Conservation (phyloP, 64 coral and sea anemone species). For the Pocillopora verrucosa region DNA sequence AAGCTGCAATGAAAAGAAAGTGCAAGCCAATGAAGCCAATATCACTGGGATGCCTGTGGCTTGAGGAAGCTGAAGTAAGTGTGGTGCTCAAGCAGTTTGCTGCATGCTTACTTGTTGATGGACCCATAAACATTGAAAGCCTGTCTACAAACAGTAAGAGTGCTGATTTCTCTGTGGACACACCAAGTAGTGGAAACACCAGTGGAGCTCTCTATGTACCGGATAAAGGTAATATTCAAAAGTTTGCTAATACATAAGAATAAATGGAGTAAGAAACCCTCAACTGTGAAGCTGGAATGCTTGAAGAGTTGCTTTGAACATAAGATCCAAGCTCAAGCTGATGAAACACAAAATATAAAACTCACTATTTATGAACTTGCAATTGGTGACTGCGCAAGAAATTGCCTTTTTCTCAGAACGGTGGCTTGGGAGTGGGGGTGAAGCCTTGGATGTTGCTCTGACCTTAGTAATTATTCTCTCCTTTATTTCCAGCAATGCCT, state of each 20-base stretch:
- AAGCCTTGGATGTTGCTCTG: not conserved
- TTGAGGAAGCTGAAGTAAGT: conserved; percentile 41
- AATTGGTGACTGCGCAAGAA: too few species aligned
- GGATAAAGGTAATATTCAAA: conserved; percentile 69
- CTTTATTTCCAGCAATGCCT: conserved; percentile 68
- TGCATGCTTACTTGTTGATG: conserved; percentile 71
- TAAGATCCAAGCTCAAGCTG: too few species aligned
- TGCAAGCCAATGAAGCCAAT: conserved; percentile 91
- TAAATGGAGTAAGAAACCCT: too few species aligned
- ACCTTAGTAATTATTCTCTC: not conserved
- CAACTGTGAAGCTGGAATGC: too few species aligned
- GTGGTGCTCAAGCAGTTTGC: conserved; percentile 69
- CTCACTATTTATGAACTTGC: too few species aligned
- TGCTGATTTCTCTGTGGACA: conserved; percentile 16
- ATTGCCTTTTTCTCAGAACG: too few species aligned
- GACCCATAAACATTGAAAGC: conserved; percentile 19
- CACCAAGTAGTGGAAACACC: not conserved
- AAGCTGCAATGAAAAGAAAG: conserved; percentile 88
- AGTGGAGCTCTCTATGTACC: conserved; percentile 81
- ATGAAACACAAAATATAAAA: too few species aligned
- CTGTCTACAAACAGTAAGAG: not conserved
- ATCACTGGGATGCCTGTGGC: conserved; percentile 82
- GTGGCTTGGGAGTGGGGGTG: too few species aligned
- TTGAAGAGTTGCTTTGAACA: too few species aligned
- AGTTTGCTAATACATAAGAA: not conserved